Evolutionary conservation across 2,888 invertebrate genomes (phyloP), one percentile per base, ranked within the genome.

Genomic region (Scelioninae gen. 2): DNA sequence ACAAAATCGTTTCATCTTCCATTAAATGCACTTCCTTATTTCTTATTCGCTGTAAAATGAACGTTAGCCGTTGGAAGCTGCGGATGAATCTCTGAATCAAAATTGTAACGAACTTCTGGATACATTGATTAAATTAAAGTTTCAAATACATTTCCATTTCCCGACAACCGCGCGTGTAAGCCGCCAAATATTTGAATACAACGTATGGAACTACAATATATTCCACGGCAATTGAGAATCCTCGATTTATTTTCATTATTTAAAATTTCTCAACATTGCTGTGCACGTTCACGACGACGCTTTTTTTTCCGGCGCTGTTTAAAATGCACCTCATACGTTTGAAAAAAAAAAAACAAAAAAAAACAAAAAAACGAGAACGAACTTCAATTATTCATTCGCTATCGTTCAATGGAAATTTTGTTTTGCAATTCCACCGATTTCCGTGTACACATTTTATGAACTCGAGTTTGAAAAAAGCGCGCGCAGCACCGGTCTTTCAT

Each of bases 51-150:
- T 7, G 52, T 37, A 33, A 52, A 52, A 37, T 53, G 15, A 53
- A 53, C 37, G 16, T 53, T 53, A 39, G 39, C 10, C 39, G 15
- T 39, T 19, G 37, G 10, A 39, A 37, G 15, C 31, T 39, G 53
- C 16, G 25, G 39, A 39, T 53, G 39, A 53, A 53, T 53, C 53
- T 39, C 53, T 19, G 25, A 39, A 22, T 53, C 53, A 39, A 22
- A 39, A 39, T 25, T 39, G 37, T 39, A 53, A 53, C 53, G 39
- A 25, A 11, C 52, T 52, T 6, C 22, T 37, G 37, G 52, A 52
- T 39, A 33, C 57, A 57, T 45, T 57, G 57, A 57, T 57, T 57
- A 57, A 57, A 57, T 43, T 57, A 57, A 57, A 43, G 57, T 57
- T 57, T 43, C 43, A 57, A 31, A 57, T 57, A 57, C 45, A 57